Percentiles rank a stretch among this genome's conserved stretches.
Evolutionary conservation across 2,888 invertebrate species (phyloP).

Genomic region (Ormyrus pomaceus): DNA sequence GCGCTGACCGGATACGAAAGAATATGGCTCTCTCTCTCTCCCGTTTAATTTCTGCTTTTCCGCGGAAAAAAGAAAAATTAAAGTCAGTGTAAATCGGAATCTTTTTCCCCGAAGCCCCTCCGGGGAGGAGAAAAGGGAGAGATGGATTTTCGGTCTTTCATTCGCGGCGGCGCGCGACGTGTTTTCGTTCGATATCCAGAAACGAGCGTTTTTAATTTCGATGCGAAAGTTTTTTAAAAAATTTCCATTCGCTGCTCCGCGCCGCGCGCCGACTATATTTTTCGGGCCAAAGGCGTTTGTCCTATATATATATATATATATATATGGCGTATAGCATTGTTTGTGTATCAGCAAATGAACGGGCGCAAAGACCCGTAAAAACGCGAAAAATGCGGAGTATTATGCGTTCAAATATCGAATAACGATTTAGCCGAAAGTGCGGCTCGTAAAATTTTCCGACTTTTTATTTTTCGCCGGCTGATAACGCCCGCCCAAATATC

Average conservation of each 20-base stretch:
- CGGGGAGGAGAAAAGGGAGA: not conserved
- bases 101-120: not conserved
- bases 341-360: conserved; percentile 23
- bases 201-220: too few species aligned
- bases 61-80: conserved; percentile 17
- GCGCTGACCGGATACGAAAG: too few species aligned
- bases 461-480: conserved; percentile 43
- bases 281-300: not conserved
- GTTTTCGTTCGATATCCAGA: too few species aligned
- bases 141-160: too few species aligned
- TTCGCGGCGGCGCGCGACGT: too few species aligned
- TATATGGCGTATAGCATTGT: not conserved
- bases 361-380: not conserved
- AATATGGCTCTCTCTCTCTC: too few species aligned
- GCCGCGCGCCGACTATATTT: not conserved
- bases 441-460: conserved; percentile 40
- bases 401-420: conserved; percentile 48
- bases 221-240: too few species aligned
- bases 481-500: conserved; percentile 44
- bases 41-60: conserved; percentile 22
- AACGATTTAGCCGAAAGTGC: conserved; percentile 40
- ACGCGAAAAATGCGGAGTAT: conserved; percentile 11
- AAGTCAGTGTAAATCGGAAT: not conserved
- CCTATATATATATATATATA: not conserved
- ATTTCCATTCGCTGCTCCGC: not conserved